A percentile compares a stretch with the other conserved stretches of the same genome.
Conservation (phyloP, 2,797 vertebrate species). For the Gambelia wislizenii region DNA sequence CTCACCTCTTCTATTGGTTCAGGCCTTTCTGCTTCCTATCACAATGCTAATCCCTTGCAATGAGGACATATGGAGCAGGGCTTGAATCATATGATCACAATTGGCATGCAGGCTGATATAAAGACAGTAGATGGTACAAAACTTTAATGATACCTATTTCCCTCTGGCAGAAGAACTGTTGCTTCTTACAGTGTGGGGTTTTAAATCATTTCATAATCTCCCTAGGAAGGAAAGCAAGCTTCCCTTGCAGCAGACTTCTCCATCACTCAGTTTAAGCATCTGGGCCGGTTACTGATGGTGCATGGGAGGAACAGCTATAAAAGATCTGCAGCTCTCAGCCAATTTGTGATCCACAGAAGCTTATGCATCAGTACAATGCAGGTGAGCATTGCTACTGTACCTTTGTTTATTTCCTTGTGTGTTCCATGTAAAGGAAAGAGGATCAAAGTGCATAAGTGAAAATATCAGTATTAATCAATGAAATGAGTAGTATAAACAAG, state of each 20-base stretch:
- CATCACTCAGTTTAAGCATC: constrained; percentile 96
- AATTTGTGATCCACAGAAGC: constrained; percentile 98
- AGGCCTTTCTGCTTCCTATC: not conserved
- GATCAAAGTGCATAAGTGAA: not conserved
- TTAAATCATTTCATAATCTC: constrained; percentile 10
- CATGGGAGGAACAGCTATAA: constrained; percentile 99
- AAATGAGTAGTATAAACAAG: too few relatives aligned
- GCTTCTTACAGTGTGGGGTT: not conserved
- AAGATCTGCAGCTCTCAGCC: constrained; percentile 94
- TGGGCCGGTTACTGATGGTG: constrained; percentile 96
- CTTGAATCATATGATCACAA: not conserved
- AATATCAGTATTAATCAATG: not conserved
- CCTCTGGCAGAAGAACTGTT: not conserved
- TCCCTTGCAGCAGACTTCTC: constrained; percentile 97
- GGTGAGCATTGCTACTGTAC: constrained; percentile 77
- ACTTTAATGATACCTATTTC: not conserved
- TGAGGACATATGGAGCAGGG: not conserved
- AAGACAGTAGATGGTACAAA: not conserved
- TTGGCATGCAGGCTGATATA: too few relatives aligned
- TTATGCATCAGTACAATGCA: constrained; percentile 99
- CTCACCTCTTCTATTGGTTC: not conserved
- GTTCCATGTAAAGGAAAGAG: too few relatives aligned
- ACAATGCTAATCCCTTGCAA: not conserved
- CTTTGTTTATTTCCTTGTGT: not conserved
- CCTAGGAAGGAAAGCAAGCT: constrained; percentile 96